Base-by-base conservation (phyloP, 2,797 vertebrate genomes). In the Rhinophrynus dorsalis region DNA sequence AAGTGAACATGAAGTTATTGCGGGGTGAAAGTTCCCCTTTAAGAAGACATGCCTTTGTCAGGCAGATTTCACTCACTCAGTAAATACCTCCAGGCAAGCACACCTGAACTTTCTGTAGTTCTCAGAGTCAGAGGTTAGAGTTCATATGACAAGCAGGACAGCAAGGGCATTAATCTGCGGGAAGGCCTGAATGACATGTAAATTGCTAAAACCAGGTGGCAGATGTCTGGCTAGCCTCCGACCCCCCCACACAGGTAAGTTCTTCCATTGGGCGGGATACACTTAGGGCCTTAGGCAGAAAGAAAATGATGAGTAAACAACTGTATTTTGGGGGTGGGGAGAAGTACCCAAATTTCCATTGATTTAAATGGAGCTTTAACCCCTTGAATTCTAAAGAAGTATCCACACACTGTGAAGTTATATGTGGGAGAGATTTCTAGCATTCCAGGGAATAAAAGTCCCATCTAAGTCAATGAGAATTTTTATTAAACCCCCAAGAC, bases 81-180 rank as follows among this genome's bases (percentile, higher is more conserved):
- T 57, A 62, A 9, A 2, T 21, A 26, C 58, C 48, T 33, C 26
- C 20, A 27, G 57, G 20, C 3, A 40, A 9, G 15, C 51, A 29
- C 68, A 63, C 68, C 59, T 50, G 59, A 30, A 38, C 37, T 38
- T 38, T 38, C 37, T n/a, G 13, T 12, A 2, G 23, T n/a, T 40
- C 21, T 2, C 33, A 8, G 20, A 32, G 29, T 56, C 18, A 32
- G 57, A 21, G 50, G 48, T 55, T 57, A 38, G n/a, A 15, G 42
- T 17, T 32, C 20, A 29, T 8, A 37, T 30, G 15, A 12, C 24
- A 29, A 26, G 2, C 2, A 15, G 17, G 42, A 26, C 15, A 30
- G 12, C n/a, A 17, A 55, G 27, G 11, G 26, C 21, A 50, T 55
- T 29, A 20, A 45, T 57, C 40, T 35, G 35, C 18, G 5, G 27